A percentile compares a stretch with the other conserved stretches of the same genome.
phyloP scores from a whole-genome alignment of 1,140 invertebrate species.

The Heterodera schachtii region DNA sequence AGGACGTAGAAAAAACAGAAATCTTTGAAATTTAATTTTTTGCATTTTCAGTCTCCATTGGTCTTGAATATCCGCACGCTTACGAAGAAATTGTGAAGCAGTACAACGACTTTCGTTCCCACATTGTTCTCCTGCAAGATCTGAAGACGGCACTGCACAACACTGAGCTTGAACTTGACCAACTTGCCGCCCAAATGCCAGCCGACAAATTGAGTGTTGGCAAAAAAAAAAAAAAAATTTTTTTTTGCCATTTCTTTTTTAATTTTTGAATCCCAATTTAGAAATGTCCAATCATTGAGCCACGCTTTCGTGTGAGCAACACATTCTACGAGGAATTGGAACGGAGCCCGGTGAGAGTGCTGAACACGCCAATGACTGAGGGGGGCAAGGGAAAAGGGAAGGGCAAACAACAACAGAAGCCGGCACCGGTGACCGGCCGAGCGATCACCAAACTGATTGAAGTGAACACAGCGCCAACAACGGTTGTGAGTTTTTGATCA shows the following conservation, averaged over 20 bases:
- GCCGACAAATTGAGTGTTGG: slow-evolving; percentile 31
- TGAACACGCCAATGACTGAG: slow-evolving; percentile 7
- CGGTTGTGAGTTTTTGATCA: not conserved
- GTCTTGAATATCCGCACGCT: slow-evolving; percentile 36
- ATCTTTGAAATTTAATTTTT: not conserved
- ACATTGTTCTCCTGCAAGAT: slow-evolving; percentile 51
- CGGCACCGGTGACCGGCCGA: slow-evolving; percentile 20
- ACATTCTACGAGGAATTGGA: slow-evolving; percentile 25
- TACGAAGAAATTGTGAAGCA: slow-evolving; percentile 47
- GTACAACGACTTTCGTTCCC: slow-evolving; percentile 51
- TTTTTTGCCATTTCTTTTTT: too few relatives aligned
- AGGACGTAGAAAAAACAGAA: too few relatives aligned
- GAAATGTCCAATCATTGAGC: slow-evolving; percentile 9
- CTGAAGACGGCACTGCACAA: slow-evolving; percentile 46
- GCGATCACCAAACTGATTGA: slow-evolving; percentile 22
- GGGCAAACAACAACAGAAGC: slow-evolving; percentile 3
- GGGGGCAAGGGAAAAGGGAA: slow-evolving; percentile 15
- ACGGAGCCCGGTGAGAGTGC: slow-evolving; percentile 3
- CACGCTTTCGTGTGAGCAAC: slow-evolving; percentile 22
- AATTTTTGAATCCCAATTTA: too few relatives aligned
- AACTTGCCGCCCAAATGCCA: slow-evolving; percentile 24
- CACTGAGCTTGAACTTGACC: slow-evolving; percentile 41
- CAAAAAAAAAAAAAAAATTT: not conserved
- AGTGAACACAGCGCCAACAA: slow-evolving; percentile 11
- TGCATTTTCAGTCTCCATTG: slow-evolving; percentile 24